Percentiles rank a stretch among this genome's conserved stretches.
phyloP scores from a whole-genome alignment of 2,113 vertebrate species.

The Python bivittatus region DNA sequence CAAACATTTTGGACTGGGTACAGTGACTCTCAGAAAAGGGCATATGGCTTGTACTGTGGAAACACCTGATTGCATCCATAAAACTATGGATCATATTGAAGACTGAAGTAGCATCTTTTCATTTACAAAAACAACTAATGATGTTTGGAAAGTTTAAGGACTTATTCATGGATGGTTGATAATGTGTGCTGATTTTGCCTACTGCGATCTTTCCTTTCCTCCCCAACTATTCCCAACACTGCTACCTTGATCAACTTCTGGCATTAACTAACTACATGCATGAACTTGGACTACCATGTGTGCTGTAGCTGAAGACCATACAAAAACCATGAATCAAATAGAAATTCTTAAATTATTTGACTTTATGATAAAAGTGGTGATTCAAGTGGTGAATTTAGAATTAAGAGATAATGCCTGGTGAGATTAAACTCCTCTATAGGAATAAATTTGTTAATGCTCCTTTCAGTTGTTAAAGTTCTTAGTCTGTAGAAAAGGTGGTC shows the following conservation, averaged over 20 bases:
- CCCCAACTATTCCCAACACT: not conserved
- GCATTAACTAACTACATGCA: conserved; percentile 50
- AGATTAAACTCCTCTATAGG: conserved; percentile 4
- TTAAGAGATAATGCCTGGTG: conserved; percentile 5
- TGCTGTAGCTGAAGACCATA: conserved; percentile 31
- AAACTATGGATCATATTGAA: not conserved
- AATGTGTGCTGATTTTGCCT: not conserved
- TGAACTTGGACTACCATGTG: conserved; percentile 24
- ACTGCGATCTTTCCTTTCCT: not conserved
- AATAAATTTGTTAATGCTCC: conserved; percentile 18
- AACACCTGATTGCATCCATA: conserved; percentile 9
- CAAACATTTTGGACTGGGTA: not conserved
- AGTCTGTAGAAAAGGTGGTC: not conserved
- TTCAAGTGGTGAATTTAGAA: not conserved
- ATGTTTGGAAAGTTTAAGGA: conserved; percentile 31
- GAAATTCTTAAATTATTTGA: conserved; percentile 17
- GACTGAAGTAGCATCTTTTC: not conserved
- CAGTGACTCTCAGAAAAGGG: not conserved
- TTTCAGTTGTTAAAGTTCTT: not conserved
- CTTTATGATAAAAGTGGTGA: conserved; percentile 9
- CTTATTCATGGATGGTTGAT: conserved; percentile 44
- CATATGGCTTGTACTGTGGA: not conserved
- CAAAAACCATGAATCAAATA: conserved; percentile 19
- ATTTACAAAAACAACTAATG: not conserved
- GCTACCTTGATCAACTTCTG: conserved; percentile 51